These are phyloP conservation scores for Latrodectus geometricus DNA, from an alignment of 1,140 invertebrate genomes.

Conservation along the genomic window DNA sequence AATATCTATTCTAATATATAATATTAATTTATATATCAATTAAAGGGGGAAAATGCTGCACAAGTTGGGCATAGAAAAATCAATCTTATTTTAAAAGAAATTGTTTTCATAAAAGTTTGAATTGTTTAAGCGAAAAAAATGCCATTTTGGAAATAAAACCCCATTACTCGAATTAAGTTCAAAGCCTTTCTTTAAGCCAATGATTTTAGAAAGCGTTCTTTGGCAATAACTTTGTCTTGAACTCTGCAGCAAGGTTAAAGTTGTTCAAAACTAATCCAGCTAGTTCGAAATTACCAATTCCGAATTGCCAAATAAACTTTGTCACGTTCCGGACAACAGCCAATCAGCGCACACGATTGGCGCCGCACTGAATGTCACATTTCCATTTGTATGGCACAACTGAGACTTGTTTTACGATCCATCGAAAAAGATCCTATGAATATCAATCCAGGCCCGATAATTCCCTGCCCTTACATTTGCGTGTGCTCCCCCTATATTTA, in stretches of 20 bases:
- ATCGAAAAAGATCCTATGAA: slow-evolving; percentile 25
- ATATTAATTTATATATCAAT: too few relatives aligned
- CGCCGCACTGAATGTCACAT: not conserved
- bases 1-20: too few relatives aligned
- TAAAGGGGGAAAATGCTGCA: too few relatives aligned
- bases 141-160: too few relatives aligned
- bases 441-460: not conserved
- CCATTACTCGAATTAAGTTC: too few relatives aligned
- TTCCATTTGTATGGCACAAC: slow-evolving; percentile 4
- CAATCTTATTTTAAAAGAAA: too few relatives aligned
- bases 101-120: too few relatives aligned
- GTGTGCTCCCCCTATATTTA: slow-evolving; percentile 31
- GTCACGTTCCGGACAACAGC: not conserved
- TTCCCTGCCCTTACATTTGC: slow-evolving; percentile 12
- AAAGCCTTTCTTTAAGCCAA: too few relatives aligned
- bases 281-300: not conserved
- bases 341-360: not conserved
- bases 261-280: not conserved
- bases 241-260: not conserved
- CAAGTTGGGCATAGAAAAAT: too few relatives aligned
- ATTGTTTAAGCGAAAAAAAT: too few relatives aligned
- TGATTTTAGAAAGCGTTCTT: not conserved
- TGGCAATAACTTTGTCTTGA: not conserved
- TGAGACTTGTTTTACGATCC: not conserved
- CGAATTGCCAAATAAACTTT: not conserved